These are phyloP conservation scores for Poecilia picta DNA, from an alignment of 2,797 vertebrate species.

Conservation along the genomic window DNA sequence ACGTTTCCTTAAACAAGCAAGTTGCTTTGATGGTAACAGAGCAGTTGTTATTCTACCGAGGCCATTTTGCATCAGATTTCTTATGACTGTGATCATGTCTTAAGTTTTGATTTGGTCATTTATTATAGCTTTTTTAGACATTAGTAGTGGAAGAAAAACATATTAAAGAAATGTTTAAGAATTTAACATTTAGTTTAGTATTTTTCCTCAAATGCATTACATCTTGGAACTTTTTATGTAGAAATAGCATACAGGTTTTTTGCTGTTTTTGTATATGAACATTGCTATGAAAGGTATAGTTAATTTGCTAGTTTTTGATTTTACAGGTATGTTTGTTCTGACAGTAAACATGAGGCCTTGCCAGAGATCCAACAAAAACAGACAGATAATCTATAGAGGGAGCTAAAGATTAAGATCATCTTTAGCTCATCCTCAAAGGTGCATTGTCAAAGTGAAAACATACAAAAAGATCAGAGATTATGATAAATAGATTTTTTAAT, in stretches of 20 bases:
- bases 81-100: neutral
- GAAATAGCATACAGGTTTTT: neutral
- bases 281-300: neutral
- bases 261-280: neutral
- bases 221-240: neutral
- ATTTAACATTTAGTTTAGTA: neutral
- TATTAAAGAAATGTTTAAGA: neutral
- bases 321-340: neutral
- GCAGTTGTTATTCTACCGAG: neutral
- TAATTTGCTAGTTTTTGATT: neutral
- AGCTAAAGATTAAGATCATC: neutral
- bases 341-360: neutral
- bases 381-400: neutral
- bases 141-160: neutral
- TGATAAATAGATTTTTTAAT: neutral
- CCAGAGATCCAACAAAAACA: neutral
- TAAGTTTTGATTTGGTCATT: neutral
- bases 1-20: neutral
- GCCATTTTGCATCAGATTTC: neutral
- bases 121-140: neutral
- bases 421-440: neutral
- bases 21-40: neutral
- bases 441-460: neutral
- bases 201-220: neutral
- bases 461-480: neutral